Evolutionary conservation across 2,113 vertebrate genomes (phyloP).

Genomic region (Actinemys pallida): DNA sequence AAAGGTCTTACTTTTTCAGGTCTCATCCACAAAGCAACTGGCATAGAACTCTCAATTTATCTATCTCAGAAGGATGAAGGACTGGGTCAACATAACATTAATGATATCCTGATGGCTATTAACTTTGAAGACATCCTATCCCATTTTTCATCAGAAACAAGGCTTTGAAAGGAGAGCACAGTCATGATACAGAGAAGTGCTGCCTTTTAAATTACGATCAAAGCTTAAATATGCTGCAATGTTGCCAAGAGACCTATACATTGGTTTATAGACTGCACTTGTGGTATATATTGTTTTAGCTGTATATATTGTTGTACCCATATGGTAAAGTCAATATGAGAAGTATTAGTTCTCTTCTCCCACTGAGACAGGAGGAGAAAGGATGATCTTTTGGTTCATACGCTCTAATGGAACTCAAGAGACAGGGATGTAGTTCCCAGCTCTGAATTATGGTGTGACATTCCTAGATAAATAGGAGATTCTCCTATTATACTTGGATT

Average conservation of each 20-base stretch:
- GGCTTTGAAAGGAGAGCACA: conserved; percentile 49
- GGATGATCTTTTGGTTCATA: not conserved
- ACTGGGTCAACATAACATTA: conserved; percentile 57
- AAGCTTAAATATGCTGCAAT: conserved; percentile 42
- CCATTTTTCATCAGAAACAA: conserved; percentile 49
- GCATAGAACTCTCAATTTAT: conserved; percentile 43
- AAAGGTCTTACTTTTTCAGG: conserved; percentile 45
- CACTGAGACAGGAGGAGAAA: not conserved
- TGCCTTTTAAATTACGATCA: conserved; percentile 65
- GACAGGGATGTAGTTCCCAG: not conserved
- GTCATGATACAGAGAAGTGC: conserved; percentile 5
- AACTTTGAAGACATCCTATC: conserved; percentile 58
- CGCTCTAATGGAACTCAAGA: not conserved
- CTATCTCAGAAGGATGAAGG: conserved; percentile 50
- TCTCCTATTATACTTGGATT: not conserved
- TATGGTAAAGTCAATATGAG: not conserved
- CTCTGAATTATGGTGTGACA: not conserved
- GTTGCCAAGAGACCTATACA: conserved; percentile 49
- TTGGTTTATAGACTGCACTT: conserved; percentile 43
- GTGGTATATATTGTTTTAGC: not conserved
- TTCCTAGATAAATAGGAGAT: not conserved
- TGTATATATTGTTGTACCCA: fast-evolving
- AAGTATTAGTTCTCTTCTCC: not conserved
- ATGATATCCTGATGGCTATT: conserved; percentile 47
- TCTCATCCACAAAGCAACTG: conserved; percentile 38